A percentile compares a stretch with the other conserved stretches of the same genome.
Conservation (phyloP, 2,888 invertebrate genomes). For the Netelia virgata region DNA sequence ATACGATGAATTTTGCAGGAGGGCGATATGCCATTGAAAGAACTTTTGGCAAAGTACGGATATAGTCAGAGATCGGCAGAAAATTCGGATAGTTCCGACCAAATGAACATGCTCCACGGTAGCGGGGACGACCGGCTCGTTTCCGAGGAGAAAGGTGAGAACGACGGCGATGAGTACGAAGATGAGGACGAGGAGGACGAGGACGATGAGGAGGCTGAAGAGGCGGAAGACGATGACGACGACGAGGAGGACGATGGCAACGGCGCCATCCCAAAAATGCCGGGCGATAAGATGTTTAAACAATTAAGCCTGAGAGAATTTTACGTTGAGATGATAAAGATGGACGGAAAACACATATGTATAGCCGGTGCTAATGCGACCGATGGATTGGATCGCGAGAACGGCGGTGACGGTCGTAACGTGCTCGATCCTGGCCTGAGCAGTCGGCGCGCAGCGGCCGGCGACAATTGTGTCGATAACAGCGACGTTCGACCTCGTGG, state of each 20-base stretch:
- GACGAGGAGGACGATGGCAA: slow-evolving; percentile 79
- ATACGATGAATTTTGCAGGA: slow-evolving; percentile 86
- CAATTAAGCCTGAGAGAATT: slow-evolving; percentile 82
- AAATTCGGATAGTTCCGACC: slow-evolving; percentile 82
- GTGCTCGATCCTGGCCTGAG: slow-evolving; percentile 42
- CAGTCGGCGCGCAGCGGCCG: slow-evolving; percentile 51
- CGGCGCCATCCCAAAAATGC: slow-evolving; percentile 35
- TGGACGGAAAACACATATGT: slow-evolving; percentile 67
- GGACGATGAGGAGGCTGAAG: slow-evolving; percentile 83
- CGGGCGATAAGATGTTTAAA: slow-evolving; percentile 65
- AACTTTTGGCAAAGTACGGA: slow-evolving; percentile 95
- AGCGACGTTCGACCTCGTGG: slow-evolving; percentile 68
- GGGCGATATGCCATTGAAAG: slow-evolving; percentile 98
- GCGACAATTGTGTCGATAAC: slow-evolving; percentile 73
- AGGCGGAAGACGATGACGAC: slow-evolving; percentile 82
- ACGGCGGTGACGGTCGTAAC: slow-evolving; percentile 32
- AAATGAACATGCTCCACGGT: slow-evolving; percentile 80
- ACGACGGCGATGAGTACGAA: slow-evolving; percentile 81
- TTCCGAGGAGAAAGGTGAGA: slow-evolving; percentile 79
- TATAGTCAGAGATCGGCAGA: slow-evolving; percentile 86
- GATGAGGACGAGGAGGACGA: slow-evolving; percentile 81
- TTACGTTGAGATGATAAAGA: slow-evolving; percentile 82
- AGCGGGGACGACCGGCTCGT: slow-evolving; percentile 68
- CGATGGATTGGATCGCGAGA: slow-evolving; percentile 51
- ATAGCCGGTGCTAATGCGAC: slow-evolving; percentile 51